Evolutionary conservation across 2,888 invertebrate genomes (phyloP).

Genomic region (Auanema freiburgensis): DNA sequence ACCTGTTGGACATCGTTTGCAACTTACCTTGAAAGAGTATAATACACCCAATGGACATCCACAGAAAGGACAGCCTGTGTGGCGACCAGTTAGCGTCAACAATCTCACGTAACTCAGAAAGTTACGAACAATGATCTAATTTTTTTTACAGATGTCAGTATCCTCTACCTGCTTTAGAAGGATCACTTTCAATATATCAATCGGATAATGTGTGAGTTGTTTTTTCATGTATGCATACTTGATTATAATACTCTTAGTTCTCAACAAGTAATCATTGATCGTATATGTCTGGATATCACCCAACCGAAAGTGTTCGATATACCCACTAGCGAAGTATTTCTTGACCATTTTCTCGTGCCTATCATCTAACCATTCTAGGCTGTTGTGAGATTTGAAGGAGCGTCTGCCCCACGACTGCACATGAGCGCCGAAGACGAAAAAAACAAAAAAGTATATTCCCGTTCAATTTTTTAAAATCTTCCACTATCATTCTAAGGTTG

Average conservation of each 20-base stretch:
- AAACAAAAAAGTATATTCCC: slow-evolving; percentile 14
- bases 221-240: too few species aligned
- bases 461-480: neutral
- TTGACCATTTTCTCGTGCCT: too few species aligned
- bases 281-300: slow-evolving; percentile 26
- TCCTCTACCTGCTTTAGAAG: slow-evolving; percentile 17
- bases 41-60: slow-evolving; percentile 35
- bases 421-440: slow-evolving; percentile 28
- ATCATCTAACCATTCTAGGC: slow-evolving; percentile 32
- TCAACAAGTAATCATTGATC: neutral
- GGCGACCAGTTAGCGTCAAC: neutral
- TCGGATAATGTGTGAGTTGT: neutral
- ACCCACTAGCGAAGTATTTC: slow-evolving; percentile 3
- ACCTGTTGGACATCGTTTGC: slow-evolving; percentile 45
- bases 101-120: slow-evolving; percentile 20
- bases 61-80: neutral
- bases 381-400: slow-evolving; percentile 50
- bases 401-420: slow-evolving; percentile 20
- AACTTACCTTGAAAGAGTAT: slow-evolving; percentile 38
- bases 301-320: slow-evolving; percentile 14
- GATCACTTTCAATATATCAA: slow-evolving; percentile 7
- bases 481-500: slow-evolving; percentile 25
- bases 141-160: slow-evolving; percentile 17
- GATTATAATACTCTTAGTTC: too few species aligned
- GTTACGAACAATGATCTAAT: neutral